Evolutionary conservation across 2,888 invertebrate genomes (phyloP).

Genomic region (Tryphoninae sp.): DNA sequence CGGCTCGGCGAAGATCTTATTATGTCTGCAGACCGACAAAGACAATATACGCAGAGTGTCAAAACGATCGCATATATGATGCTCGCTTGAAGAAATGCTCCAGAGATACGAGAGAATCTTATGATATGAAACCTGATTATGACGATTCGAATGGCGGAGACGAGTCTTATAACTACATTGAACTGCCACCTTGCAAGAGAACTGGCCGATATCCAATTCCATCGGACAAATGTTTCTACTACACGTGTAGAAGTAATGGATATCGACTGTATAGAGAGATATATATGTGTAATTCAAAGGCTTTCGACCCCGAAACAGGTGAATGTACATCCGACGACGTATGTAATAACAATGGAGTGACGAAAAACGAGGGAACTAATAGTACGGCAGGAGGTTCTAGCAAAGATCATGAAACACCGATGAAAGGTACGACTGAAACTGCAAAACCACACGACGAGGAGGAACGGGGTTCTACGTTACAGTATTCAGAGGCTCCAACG

Average conservation of each 20-base stretch:
- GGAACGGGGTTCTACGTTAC: too few species aligned
- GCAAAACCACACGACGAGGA: too few species aligned
- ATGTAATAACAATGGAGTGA: not conserved
- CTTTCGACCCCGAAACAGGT: conserved; percentile 67
- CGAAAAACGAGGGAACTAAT: not conserved
- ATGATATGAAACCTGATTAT: not conserved
- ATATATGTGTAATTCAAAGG: conserved; percentile 71
- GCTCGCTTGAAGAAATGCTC: conserved; percentile 67
- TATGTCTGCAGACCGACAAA: conserved; percentile 80
- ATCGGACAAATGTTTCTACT: conserved; percentile 79
- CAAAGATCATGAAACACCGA: too few species aligned
- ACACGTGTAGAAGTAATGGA: conserved; percentile 79
- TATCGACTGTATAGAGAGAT: conserved; percentile 77
- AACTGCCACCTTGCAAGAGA: conserved; percentile 71
- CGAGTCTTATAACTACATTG: conserved; percentile 69
- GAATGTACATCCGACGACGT: conserved; percentile 62
- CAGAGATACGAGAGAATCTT: not conserved
- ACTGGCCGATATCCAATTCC: conserved; percentile 79
- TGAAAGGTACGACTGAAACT: too few species aligned
- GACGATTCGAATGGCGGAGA: conserved; percentile 44
- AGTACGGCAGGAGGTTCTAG: not conserved
- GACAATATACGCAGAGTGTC: conserved; percentile 79
- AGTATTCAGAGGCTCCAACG: too few species aligned
- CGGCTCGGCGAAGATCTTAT: conserved; percentile 80
- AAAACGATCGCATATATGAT: conserved; percentile 73